Evolutionary conservation across 1,140 invertebrate species (phyloP), one percentile per base, ranked within the genome.

Genomic region (Phortica variegata): DNA sequence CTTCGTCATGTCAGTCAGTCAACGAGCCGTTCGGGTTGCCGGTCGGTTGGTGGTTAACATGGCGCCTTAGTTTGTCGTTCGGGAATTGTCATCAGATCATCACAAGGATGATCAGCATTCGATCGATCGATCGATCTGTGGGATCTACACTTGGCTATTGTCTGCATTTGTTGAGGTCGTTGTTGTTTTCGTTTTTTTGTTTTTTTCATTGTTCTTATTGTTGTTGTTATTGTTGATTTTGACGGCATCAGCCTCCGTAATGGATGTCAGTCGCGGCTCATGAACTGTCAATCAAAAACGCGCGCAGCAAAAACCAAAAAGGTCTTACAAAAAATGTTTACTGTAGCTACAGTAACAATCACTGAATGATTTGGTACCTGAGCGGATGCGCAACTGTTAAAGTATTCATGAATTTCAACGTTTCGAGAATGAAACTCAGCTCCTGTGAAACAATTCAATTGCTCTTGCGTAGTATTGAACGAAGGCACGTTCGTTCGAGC

Each of bases 51-150:
- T 68, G 65, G 65, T 61, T 68, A 68, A 68, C 65, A 68, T 68
- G 65, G 65, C 65, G 65, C 65, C 65, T 65, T 54, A 65, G 65
- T 70, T 68, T 70, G 65, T 68, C 65, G 65, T 59, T 65, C 60
- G 65, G 65, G 61, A 65, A 61, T 65, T 65, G 62, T 52, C 59
- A 60, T 59, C 57, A 65, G 63, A 66, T 66, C 62, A 65, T 68
- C 65, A 68, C 45, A 47, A 43, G 50, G 63, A 68, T 56, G 63
- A 68, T 68, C 60, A 59, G 58, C 60, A 63, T 68, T 58, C 10
- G 23, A 26, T 5, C 10, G 10, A 26, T 10, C 10, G 23, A 26
- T 26, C 23, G 23, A 26, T 26, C 23, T 26, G 5, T 26, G 10
- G 23, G 23, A 6, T 6, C 5, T 57, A 58, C 36, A 19, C 44